Conservation (phyloP, 2,113 vertebrate species). For the Anolis sagrei region DNA sequence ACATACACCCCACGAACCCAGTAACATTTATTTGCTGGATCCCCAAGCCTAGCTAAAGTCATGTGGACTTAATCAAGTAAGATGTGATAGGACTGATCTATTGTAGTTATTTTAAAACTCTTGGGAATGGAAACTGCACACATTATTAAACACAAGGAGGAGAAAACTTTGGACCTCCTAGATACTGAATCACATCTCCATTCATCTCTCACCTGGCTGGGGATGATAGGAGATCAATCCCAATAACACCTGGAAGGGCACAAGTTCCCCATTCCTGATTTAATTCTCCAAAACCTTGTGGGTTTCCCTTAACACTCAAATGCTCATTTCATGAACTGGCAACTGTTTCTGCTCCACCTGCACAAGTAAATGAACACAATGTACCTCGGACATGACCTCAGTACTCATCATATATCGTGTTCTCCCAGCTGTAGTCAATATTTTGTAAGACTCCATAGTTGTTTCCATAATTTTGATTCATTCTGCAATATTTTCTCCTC, state of each 20-base stretch:
- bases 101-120: neutral
- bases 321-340: conserved; percentile 51
- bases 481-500: conserved; percentile 59
- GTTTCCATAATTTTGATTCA: conserved; percentile 57
- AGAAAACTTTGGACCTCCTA: neutral
- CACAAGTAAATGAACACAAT: conserved; percentile 61
- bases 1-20: too few relatives aligned
- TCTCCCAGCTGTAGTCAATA: conserved; percentile 43
- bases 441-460: conserved; percentile 57
- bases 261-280: neutral
- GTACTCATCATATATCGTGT: conserved; percentile 27
- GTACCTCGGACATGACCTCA: conserved; percentile 56
- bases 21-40: neutral
- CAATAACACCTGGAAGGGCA: neutral
- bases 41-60: too few relatives aligned
- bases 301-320: neutral
- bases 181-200: neutral
- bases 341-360: conserved; percentile 48
- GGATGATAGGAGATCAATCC: neutral
- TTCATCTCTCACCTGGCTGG: neutral
- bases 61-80: neutral
- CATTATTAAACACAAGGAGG: neutral
- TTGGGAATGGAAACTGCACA: neutral
- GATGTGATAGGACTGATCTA: neutral
- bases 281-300: neutral